phyloP scores from a whole-genome alignment of 2,888 invertebrate genomes.

The Anthophora plumipes region DNA sequence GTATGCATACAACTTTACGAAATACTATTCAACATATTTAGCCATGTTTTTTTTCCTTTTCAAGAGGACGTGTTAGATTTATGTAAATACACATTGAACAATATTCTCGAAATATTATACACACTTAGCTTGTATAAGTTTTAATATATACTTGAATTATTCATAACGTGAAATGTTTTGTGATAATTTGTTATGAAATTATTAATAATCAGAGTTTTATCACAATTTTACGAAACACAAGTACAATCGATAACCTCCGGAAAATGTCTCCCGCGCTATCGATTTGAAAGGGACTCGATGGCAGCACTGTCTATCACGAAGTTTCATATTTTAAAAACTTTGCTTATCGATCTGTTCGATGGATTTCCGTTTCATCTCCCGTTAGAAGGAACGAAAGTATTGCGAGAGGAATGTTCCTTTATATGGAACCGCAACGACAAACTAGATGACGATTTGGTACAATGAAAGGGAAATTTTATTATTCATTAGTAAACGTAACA shows the following conservation, averaged over 20 bases:
- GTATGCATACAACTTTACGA: neutral
- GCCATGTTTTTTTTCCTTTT: neutral
- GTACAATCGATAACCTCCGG: constrained; percentile 29
- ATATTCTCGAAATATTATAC: neutral
- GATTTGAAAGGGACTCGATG: constrained; percentile 48
- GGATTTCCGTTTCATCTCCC: constrained; percentile 50
- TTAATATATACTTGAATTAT: neutral
- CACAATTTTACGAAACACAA: neutral
- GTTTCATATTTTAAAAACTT: constrained; percentile 59
- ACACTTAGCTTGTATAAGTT: too few species aligned
- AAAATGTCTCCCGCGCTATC: constrained; percentile 53
- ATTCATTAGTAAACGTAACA: constrained; percentile 30
- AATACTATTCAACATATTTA: neutral
- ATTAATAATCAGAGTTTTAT: neutral
- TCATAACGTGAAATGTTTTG: neutral
- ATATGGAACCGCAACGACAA: neutral
- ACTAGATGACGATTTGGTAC: neutral
- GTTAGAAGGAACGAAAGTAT: neutral
- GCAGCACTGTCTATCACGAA: constrained; percentile 57
- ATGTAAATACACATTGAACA: neutral
- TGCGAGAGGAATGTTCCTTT: neutral
- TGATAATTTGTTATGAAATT: neutral
- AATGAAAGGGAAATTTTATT: neutral
- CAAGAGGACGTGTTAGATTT: neutral
- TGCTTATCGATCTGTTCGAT: constrained; percentile 63